phyloP scores from a whole-genome alignment of 2,797 vertebrate genomes.

The Sebastes hubbsi region DNA sequence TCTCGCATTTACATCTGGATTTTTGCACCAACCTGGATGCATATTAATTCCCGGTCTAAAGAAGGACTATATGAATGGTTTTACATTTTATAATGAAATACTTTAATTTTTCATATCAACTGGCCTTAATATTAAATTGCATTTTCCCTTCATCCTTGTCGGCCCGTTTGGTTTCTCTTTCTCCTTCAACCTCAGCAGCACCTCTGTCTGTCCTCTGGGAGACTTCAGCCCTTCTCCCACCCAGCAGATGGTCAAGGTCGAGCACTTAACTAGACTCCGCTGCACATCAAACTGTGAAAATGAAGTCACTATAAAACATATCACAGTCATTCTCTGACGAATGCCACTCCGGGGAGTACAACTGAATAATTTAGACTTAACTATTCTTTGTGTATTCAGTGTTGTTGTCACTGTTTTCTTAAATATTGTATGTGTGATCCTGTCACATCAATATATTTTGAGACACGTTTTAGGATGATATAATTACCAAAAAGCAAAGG shows the following conservation, averaged over 20 bases:
- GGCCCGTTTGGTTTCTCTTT: slow-evolving; percentile 28
- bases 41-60: not conserved
- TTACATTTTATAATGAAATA: not conserved
- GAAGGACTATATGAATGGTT: not conserved
- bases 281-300: slow-evolving; percentile 54
- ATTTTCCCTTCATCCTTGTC: slow-evolving; percentile 11
- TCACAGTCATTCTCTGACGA: slow-evolving; percentile 4
- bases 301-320: slow-evolving; percentile 4
- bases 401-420: not conserved
- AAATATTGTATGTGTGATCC: not conserved
- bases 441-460: not conserved
- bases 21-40: not conserved
- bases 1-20: not conserved
- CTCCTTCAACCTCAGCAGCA: slow-evolving; percentile 57
- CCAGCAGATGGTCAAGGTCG: slow-evolving; percentile 73
- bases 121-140: not conserved
- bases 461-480: not conserved
- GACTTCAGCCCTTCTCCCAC: slow-evolving; percentile 32
- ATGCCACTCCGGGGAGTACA: not conserved
- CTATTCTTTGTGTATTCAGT: not conserved
- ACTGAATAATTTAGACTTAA: not conserved
- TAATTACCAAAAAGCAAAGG: not conserved
- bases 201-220: slow-evolving; percentile 58
- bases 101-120: not conserved
- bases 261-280: slow-evolving; percentile 48